These are phyloP conservation scores for Dascillus cervinus DNA, from an alignment of 2,888 invertebrate species.

Conservation along the genomic window DNA sequence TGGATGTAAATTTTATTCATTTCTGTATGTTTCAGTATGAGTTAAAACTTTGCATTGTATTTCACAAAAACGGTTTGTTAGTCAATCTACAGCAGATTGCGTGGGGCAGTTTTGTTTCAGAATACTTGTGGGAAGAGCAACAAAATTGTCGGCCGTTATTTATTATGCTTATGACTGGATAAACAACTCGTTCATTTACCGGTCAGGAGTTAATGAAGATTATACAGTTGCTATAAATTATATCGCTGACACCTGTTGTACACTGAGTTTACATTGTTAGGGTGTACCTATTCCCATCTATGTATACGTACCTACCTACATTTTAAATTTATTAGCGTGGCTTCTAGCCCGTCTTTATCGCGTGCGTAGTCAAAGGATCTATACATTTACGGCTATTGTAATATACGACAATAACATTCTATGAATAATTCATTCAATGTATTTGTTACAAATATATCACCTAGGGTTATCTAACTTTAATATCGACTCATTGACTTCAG, in stretches of 20 bases:
- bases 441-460: constrained; percentile 25
- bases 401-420: constrained; percentile 17
- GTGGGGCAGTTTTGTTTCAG: constrained; percentile 5
- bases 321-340: constrained; percentile 12
- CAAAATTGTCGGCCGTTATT: constrained; percentile 20
- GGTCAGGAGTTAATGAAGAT: constrained; percentile 26
- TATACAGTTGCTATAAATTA: constrained; percentile 25
- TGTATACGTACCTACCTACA: no score
- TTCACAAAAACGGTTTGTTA: no score
- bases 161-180: constrained; percentile 23
- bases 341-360: constrained; percentile 18
- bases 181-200: constrained; percentile 24
- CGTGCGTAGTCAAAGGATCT: constrained; percentile 18
- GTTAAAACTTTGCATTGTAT: no score
- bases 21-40: no score
- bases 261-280: constrained; percentile 12
- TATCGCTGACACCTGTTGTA: constrained; percentile 25
- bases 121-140: constrained; percentile 6
- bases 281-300: constrained; percentile 4
- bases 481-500: constrained; percentile 5
- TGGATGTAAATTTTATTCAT: no score
- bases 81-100: constrained; percentile 1
- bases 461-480: constrained; percentile 13
- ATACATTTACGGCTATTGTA: constrained; percentile 18
- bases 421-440: constrained; percentile 23